Conservation (phyloP, 1,140 invertebrate species). For the Pentalonia nigronervosa region DNA sequence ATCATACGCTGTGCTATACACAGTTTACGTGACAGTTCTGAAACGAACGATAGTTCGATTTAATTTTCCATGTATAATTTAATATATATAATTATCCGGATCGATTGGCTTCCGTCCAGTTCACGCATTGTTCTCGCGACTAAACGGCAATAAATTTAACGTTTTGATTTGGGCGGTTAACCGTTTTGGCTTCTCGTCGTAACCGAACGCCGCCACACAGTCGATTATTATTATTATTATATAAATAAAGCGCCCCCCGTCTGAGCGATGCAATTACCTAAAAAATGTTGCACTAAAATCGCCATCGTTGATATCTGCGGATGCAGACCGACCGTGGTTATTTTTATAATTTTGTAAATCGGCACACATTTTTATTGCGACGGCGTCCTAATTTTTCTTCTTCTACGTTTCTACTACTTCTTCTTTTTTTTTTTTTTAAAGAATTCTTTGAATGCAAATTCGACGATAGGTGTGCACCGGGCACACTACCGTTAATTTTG, state of each 20-base stretch:
- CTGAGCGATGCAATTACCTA: neutral
- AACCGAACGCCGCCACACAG: neutral
- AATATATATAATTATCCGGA: neutral
- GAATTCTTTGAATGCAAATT: neutral
- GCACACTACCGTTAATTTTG: neutral
- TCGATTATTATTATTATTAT: neutral
- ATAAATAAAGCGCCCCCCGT: neutral
- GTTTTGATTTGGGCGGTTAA: conserved; percentile 1
- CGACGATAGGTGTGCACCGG: neutral
- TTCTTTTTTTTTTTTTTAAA: neutral
- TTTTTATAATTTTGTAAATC: neutral
- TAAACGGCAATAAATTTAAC: conserved; percentile 12
- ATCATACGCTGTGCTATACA: neutral
- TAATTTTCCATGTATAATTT: neutral
- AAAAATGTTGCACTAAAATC: neutral
- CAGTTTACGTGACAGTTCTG: neutral
- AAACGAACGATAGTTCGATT: neutral
- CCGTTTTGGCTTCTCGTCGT: neutral
- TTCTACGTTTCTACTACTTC: neutral
- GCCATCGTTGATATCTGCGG: neutral
- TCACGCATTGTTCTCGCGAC: neutral
- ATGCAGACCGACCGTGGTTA: neutral
- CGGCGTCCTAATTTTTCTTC: neutral
- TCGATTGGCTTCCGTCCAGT: conserved; percentile 14
- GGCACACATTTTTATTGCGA: neutral